Evolutionary conservation across 1,140 invertebrate species (phyloP).

Genomic region (Drosophila lacteicornis): DNA sequence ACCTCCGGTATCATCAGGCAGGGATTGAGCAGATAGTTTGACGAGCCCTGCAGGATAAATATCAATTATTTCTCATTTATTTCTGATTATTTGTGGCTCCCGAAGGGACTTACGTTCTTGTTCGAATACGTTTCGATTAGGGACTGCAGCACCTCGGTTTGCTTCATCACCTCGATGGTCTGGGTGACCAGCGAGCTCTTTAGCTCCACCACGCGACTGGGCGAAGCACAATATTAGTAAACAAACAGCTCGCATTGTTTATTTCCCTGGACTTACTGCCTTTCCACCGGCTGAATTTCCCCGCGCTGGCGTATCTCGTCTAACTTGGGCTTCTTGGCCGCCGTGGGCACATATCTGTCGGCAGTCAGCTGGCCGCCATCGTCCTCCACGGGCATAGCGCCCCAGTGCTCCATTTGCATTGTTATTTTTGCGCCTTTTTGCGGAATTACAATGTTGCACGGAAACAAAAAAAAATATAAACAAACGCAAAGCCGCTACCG

Average conservation of each 20-base stretch:
- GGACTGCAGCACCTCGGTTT: conserved; percentile 82
- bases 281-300: conserved; percentile 37
- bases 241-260: fast-evolving
- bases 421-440: not conserved
- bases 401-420: conserved; percentile 70
- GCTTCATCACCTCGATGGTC: conserved; percentile 84
- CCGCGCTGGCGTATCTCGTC: conserved; percentile 56
- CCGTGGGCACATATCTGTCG: conserved; percentile 57
- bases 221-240: not conserved
- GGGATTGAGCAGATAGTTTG: conserved; percentile 80
- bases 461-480: conserved; percentile 31
- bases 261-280: conserved; percentile 25
- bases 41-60: conserved; percentile 50
- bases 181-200: conserved; percentile 79
- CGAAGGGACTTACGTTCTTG: conserved; percentile 63
- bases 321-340: conserved; percentile 53
- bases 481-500: conserved; percentile 25
- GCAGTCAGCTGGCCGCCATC: conserved; percentile 28
- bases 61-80: no score
- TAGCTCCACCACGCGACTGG: conserved; percentile 59
- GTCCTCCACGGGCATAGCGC: conserved; percentile 40
- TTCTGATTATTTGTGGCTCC: no score
- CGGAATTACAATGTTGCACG: not conserved
- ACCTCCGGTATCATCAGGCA: conserved; percentile 84
- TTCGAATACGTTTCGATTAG: conserved; percentile 83